These are phyloP conservation scores for Scomberomorus guttatus DNA, from an alignment of 2,797 vertebrate genomes.

Conservation along the genomic window DNA sequence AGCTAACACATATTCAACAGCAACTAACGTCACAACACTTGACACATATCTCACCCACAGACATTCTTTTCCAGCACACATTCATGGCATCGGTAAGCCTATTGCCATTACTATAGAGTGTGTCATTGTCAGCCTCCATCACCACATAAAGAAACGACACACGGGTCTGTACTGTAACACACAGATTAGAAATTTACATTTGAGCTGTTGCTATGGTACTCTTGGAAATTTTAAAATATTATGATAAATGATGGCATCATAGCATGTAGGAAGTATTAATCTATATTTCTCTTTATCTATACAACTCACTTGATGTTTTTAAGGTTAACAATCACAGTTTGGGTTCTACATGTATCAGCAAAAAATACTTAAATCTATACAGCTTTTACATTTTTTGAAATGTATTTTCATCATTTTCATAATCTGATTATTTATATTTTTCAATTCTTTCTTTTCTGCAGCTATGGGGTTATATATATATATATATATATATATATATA, in stretches of 20 bases:
- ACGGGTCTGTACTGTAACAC: not conserved
- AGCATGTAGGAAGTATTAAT: not conserved
- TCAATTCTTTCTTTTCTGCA: no score
- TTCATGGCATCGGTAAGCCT: slow-evolving; percentile 52
- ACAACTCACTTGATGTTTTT: not conserved
- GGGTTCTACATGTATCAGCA: not conserved
- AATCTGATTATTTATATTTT: not conserved
- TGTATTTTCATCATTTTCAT: not conserved
- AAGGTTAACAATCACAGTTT: not conserved
- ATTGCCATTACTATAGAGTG: slow-evolving; percentile 51
- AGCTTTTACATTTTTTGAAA: no score
- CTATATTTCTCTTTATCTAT: not conserved
- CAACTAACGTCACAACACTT: slow-evolving; percentile 70
- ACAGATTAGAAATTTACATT: not conserved
- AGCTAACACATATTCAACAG: slow-evolving; percentile 69
- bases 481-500: no score
- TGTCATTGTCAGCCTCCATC: slow-evolving; percentile 62
- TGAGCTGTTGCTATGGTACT: not conserved
- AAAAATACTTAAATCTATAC: not conserved
- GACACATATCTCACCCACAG: slow-evolving; percentile 71
- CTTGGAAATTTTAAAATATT: not conserved
- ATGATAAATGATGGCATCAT: not conserved
- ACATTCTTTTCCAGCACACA: slow-evolving; percentile 58
- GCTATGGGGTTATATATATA: not conserved
- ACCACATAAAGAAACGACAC: slow-evolving; percentile 33